These are phyloP conservation scores for Acanthisitta chloris DNA, from an alignment of 2,113 vertebrate species.

Conservation along the genomic window DNA sequence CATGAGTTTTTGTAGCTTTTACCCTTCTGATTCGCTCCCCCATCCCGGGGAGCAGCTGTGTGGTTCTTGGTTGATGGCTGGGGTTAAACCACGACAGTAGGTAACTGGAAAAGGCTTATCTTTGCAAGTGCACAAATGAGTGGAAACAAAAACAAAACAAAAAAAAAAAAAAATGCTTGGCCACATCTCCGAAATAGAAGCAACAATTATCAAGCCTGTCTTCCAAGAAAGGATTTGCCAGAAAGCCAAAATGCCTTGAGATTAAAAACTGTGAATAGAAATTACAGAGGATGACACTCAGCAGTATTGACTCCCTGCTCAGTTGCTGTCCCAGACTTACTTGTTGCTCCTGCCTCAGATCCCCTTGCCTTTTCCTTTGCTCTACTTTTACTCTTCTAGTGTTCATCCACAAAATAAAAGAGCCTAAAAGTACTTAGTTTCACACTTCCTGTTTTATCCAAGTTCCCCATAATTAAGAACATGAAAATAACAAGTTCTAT, in stretches of 20 bases:
- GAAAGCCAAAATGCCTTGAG: not conserved
- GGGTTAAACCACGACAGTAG: too few relatives aligned
- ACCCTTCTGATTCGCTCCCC: too few relatives aligned
- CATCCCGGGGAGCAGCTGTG: too few relatives aligned
- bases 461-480: not conserved
- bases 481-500: not conserved
- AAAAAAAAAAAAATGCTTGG: not conserved
- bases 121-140: not conserved
- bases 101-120: not conserved
- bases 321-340: not conserved
- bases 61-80: too few relatives aligned
- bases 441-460: not conserved
- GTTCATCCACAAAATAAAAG: not conserved
- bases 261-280: not conserved
- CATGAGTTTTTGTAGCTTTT: too few relatives aligned
- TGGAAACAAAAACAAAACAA: too few relatives aligned
- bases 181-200: not conserved
- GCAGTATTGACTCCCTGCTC: not conserved
- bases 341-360: not conserved
- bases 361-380: not conserved
- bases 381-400: not conserved
- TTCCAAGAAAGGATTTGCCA: not conserved
- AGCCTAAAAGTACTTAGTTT: not conserved
- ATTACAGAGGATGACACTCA: not conserved
- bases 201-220: not conserved